Base-by-base conservation (phyloP, 2,888 invertebrate genomes). In the Tridacna gigas region DNA sequence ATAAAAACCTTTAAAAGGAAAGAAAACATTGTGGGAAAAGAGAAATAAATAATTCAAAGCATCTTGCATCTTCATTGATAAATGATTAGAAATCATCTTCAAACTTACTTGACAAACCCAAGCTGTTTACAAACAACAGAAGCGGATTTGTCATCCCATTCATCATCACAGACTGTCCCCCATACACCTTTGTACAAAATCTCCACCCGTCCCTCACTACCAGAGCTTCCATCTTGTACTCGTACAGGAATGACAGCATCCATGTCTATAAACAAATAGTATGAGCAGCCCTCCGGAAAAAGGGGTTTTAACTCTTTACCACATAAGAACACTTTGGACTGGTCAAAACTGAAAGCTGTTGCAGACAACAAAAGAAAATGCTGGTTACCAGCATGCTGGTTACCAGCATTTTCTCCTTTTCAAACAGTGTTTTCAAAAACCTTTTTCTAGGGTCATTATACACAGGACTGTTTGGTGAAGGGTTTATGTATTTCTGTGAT, bases 121-220 rank as follows among this genome's bases (percentile, higher is more conserved):
- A 76, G 60, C 61, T 69, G 67, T 22, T 51, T 80, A 80, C 90
- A 90, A 37, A 86, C 88, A n/a, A 90, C 82, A 7, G 74, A 65
- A 7, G 90, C 90, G 4, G 88, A 79, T 18, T 88, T 87, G 13
- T 88, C 82, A 47, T 89, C 86, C 81, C 84, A 90, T 48, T 89
- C 88, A 79, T 90, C 90, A 74, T 90, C 90, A 83, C 90, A 90
- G 13, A 90, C 75, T 2, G 89, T 88, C 0, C 90, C 90, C 88
- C 88, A 63, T 2, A 22, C 22, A 25, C 63, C 63, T 25, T 63
- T 63, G 13, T 63, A 63, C 13, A 74, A 78, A 1, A 89, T 81
- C 65, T 89, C 88, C 4, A 89, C 84, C 25, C 88, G 82, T 18
- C 89, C 89, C 20, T 86, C 85, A 15, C 48, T 63, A 0, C 48